Evolutionary conservation across 2,797 vertebrate species (phyloP).

Genomic region (Rhabdomys pumilio): DNA sequence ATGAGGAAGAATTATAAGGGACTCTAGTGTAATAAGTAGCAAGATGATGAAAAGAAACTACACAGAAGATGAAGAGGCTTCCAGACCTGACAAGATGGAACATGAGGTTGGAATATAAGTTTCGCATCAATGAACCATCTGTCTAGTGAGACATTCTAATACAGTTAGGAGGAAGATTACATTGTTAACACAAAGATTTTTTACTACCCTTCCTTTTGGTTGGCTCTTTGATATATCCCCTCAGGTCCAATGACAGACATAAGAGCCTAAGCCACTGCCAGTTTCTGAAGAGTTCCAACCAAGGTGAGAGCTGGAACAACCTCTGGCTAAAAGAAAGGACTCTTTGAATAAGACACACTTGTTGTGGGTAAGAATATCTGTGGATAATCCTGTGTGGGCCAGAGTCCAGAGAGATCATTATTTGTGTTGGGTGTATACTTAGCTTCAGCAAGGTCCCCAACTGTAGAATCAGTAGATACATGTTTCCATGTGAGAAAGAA

Average conservation of each 20-base stretch:
- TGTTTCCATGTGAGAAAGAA: neutral
- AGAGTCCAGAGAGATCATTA: neutral
- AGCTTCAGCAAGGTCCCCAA: neutral
- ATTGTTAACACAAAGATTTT: conserved; percentile 23
- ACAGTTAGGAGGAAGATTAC: neutral
- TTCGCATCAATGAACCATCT: neutral
- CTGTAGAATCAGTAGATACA: neutral
- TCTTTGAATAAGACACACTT: neutral
- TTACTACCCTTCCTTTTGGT: neutral
- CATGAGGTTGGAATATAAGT: accelerated
- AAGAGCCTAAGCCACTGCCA: neutral
- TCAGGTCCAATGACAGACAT: neutral
- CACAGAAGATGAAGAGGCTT: neutral
- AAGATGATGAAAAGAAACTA: neutral
- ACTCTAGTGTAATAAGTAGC: neutral
- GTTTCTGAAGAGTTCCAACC: neutral
- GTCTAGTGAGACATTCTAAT: neutral
- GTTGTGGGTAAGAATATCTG: neutral
- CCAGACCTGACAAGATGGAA: neutral
- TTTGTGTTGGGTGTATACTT: neutral
- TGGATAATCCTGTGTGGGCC: neutral
- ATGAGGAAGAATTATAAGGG: neutral
- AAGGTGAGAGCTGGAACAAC: neutral
- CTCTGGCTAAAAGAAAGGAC: neutral
- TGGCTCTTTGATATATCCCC: neutral